A percentile compares a stretch with the other conserved stretches of the same genome.
These are phyloP conservation scores for Lacanobia oleracea DNA, from an alignment of 2,888 invertebrate species.

Conservation along the genomic window DNA sequence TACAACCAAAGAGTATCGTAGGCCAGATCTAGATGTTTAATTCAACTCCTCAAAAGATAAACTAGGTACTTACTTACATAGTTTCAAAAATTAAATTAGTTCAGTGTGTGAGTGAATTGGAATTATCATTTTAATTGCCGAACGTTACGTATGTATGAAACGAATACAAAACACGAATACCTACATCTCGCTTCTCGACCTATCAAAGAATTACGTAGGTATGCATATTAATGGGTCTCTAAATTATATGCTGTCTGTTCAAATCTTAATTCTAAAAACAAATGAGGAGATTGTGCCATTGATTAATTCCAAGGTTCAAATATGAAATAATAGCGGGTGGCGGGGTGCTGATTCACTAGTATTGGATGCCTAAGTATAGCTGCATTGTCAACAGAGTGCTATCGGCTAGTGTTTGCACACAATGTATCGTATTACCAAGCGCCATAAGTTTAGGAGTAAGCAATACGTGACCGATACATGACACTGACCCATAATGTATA, in stretches of 20 bases:
- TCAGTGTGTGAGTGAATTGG: constrained; percentile 39
- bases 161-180: constrained; percentile 29
- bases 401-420: constrained; percentile 73
- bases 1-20: neutral
- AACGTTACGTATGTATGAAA: constrained; percentile 32
- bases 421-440: constrained; percentile 83
- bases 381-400: constrained; percentile 64
- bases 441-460: constrained; percentile 85
- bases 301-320: constrained; percentile 66
- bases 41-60: constrained; percentile 5
- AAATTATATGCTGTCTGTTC: constrained; percentile 49
- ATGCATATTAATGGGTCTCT: constrained; percentile 37
- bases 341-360: constrained; percentile 66
- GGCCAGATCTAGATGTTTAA: constrained; percentile 15
- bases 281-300: constrained; percentile 61
- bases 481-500: constrained; percentile 82
- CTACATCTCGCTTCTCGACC: constrained; percentile 32
- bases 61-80: neutral
- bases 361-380: constrained; percentile 31
- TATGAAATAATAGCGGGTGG: constrained; percentile 59
- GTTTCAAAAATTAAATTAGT: constrained; percentile 42
- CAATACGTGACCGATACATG: constrained; percentile 86
- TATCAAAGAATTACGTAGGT: constrained; percentile 39
- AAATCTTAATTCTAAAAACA: constrained; percentile 47
- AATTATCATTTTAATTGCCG: constrained; percentile 52